phyloP scores from a whole-genome alignment of 2,888 invertebrate species.

The Thymelicus sylvestris region DNA sequence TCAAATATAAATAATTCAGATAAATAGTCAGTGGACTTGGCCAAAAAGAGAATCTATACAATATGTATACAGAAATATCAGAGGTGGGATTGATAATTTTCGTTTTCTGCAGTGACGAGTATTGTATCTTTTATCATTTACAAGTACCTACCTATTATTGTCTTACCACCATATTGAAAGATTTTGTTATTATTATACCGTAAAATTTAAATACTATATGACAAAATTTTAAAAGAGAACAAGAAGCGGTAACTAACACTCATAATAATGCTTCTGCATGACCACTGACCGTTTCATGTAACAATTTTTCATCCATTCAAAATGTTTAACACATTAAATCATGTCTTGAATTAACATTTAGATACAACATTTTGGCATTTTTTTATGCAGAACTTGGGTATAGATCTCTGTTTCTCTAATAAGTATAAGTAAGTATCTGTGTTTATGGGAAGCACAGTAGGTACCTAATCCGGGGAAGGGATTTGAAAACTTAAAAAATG shows the following conservation, averaged over 20 bases:
- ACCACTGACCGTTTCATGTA: conserved; percentile 39
- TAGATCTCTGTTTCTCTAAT: background rate
- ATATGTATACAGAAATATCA: too few species aligned
- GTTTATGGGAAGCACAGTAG: background rate
- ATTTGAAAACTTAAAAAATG: background rate
- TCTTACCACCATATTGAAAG: too few species aligned
- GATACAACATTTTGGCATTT: background rate
- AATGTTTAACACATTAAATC: background rate
- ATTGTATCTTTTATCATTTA: too few species aligned
- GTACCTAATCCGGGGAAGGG: background rate
- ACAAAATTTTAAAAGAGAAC: conserved; percentile 52
- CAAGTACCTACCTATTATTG: too few species aligned
- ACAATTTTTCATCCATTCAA: conserved; percentile 34
- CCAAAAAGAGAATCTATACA: too few species aligned
- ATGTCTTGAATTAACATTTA: background rate
- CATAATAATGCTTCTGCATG: conserved; percentile 79
- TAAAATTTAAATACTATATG: background rate
- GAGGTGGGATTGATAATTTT: too few species aligned
- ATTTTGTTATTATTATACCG: background rate
- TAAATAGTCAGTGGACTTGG: too few species aligned
- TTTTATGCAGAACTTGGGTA: background rate
- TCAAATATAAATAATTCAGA: too few species aligned
- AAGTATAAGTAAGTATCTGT: background rate
- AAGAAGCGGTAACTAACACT: conserved; percentile 69
- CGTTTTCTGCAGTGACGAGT: too few species aligned